Base-by-base conservation (phyloP, 1,140 invertebrate genomes). In the Lepidurus arcticus region DNA sequence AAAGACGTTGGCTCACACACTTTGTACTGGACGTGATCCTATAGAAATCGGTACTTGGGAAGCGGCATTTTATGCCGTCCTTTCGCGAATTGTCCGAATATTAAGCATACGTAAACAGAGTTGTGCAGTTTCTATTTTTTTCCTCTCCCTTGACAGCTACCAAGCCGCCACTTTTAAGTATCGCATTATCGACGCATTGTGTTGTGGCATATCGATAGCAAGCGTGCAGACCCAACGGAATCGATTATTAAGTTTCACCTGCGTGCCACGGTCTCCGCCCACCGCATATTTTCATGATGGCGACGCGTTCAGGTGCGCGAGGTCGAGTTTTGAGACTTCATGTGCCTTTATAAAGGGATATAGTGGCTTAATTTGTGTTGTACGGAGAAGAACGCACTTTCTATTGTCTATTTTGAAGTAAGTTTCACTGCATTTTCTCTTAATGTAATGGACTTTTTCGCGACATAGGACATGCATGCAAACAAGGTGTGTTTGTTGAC, bases 281-380 rank as follows among this genome's bases (percentile, higher is more conserved):
- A 65, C 53, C 53, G 53, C 53, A 65, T 65, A 65, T 65, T 65
- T 65, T 65, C 53, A 65, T 65, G 53, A 65, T 65, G 53, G 53
- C 53, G 53, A 65, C 53, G 53, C 53, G 53, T 65, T 65, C 53
- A 65, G 53, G 53, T 65, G 53, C 53, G 53, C 53, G 53, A 65
- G 53, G 53, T 13, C 53, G 53, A 65, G 53, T 65, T 65, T 65
- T 65, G 16, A 65, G 8, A 65, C 53, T 65, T 65, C 21, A 65
- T 65, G 53, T 65, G 53, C 53, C 53, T 65, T 65, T 65, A 65
- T 65, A 65, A 65, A 65, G 53, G 21, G 53, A 65, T n/a, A 65
- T 65, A 65, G 53, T 65, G 53, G 21, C 53, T 65, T 65, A 21
- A 65, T 65, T 65, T n/a, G 7, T 65, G 53, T 21, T 65, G 53